Evolutionary conservation across 2,113 vertebrate genomes (phyloP).

Genomic region (Ellobius talpinus): DNA sequence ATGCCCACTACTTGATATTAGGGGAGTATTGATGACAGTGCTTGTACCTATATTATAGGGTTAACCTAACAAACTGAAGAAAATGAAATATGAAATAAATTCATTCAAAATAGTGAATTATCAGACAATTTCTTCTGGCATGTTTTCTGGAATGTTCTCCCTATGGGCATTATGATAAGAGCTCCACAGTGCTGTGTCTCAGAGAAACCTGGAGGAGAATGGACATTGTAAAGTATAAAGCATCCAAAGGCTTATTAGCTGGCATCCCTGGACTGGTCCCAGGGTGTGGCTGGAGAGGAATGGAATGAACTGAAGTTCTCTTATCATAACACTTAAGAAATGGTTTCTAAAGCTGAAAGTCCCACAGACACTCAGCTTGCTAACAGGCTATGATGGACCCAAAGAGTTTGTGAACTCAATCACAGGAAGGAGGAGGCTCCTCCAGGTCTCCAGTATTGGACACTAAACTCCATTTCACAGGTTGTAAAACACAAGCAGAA

Average conservation of each 20-base stretch:
- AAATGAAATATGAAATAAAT: background rate
- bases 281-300: background rate
- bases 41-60: background rate
- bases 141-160: background rate
- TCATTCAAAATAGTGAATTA: background rate
- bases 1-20: background rate
- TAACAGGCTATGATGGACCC: background rate
- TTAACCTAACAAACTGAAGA: background rate
- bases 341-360: background rate
- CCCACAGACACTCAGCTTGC: background rate
- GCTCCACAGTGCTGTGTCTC: background rate
- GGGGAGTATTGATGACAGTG: background rate
- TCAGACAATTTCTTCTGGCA: background rate
- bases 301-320: background rate
- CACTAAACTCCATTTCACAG: background rate
- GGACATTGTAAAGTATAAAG: slow-evolving; percentile 22
- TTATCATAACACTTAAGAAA: background rate
- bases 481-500: background rate
- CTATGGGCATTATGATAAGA: background rate
- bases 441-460: background rate
- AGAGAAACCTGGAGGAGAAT: slow-evolving; percentile 32
- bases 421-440: background rate
- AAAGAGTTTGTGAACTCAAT: background rate
- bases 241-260: background rate
- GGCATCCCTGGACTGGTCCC: background rate